A percentile compares a stretch with the other conserved stretches of the same genome.
These are phyloP conservation scores for Ichneumoninae sp. DNA, from an alignment of 2,888 invertebrate species.

Conservation along the genomic window DNA sequence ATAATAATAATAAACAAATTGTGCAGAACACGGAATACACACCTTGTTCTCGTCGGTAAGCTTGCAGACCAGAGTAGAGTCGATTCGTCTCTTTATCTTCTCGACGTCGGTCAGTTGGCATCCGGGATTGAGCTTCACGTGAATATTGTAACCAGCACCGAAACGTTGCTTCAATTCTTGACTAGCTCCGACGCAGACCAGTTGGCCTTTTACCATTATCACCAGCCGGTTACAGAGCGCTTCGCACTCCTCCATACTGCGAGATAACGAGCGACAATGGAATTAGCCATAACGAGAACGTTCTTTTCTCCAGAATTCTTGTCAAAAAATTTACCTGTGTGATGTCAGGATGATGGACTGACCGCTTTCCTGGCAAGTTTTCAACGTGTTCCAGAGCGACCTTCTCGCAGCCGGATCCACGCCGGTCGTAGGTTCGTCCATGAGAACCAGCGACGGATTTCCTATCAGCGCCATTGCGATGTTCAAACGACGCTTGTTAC, in stretches of 20 bases:
- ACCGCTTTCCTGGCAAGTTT: slow-evolving; percentile 84
- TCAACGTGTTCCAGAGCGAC: slow-evolving; percentile 88
- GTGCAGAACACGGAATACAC: slow-evolving; percentile 68
- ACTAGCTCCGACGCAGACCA: slow-evolving; percentile 90
- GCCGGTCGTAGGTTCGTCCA: slow-evolving; percentile 91
- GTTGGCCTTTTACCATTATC: slow-evolving; percentile 90
- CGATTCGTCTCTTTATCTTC: slow-evolving; percentile 85
- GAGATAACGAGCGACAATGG: slow-evolving; percentile 15
- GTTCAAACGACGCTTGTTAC: slow-evolving; percentile 91
- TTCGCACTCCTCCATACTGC: slow-evolving; percentile 95
- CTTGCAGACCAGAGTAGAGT: slow-evolving; percentile 86
- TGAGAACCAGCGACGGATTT: slow-evolving; percentile 88
- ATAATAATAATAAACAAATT: slow-evolving; percentile 65
- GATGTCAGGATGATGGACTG: slow-evolving; percentile 89
- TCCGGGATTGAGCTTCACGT: slow-evolving; percentile 84
- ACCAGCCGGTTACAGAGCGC: slow-evolving; percentile 91
- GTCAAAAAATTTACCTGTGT: slow-evolving; percentile 86
- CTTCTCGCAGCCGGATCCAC: slow-evolving; percentile 89
- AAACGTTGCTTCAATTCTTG: slow-evolving; percentile 90
- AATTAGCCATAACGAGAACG: not conserved
- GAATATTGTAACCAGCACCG: slow-evolving; percentile 89
- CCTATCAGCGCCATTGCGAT: slow-evolving; percentile 91
- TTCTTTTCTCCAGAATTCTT: no score
- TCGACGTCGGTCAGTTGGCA: slow-evolving; percentile 77
- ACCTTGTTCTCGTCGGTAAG: slow-evolving; percentile 90